A percentile compares a stretch with the other conserved stretches of the same genome.
phyloP scores from a whole-genome alignment of 2,797 vertebrate genomes.

The Mus caroli region DNA sequence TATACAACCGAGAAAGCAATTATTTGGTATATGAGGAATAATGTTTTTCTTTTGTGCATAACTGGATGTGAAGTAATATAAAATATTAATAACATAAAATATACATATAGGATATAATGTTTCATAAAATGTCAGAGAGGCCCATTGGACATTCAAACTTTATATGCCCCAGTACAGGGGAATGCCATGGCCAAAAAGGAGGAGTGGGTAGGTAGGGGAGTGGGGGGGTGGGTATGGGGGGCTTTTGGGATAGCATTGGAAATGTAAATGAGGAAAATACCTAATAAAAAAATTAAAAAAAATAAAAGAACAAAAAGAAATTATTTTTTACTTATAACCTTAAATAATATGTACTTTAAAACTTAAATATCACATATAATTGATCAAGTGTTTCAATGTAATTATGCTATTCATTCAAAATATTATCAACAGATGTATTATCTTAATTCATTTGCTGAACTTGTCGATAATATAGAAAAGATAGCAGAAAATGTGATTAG shows the following conservation, averaged over 20 bases:
- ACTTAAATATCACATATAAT: too few relatives aligned
- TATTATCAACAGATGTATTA: background rate
- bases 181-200: too few relatives aligned
- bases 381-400: background rate
- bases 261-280: too few relatives aligned
- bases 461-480: background rate
- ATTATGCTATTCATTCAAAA: background rate
- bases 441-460: background rate
- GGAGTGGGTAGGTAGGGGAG: too few relatives aligned
- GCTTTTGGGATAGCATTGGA: too few relatives aligned
- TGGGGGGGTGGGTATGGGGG: too few relatives aligned
- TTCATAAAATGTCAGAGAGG: background rate
- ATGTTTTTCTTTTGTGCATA: background rate
- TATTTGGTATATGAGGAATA: constrained; percentile 40
- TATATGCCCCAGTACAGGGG: too few relatives aligned
- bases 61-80: background rate
- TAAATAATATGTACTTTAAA: background rate
- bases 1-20: constrained; percentile 35
- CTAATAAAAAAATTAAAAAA: too few relatives aligned
- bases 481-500: background rate
- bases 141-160: too few relatives aligned
- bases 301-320: too few relatives aligned
- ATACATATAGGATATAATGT: background rate
- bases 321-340: background rate
- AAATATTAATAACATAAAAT: constrained; percentile 1